Evolutionary conservation across 2,888 invertebrate genomes (phyloP).

Genomic region (Chloroclysta siterata): DNA sequence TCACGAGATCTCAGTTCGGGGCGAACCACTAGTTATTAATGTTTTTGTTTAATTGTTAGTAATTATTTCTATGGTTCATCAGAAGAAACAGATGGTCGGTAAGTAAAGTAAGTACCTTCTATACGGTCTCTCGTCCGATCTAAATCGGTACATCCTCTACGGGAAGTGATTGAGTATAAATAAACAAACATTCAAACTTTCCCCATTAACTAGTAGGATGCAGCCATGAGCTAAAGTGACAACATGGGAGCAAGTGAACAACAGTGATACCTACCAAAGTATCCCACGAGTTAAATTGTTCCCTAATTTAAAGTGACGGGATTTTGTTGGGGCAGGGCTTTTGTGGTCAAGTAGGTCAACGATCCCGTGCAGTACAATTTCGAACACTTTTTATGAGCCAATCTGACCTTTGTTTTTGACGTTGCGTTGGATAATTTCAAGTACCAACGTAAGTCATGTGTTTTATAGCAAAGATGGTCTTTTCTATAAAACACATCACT

Average conservation of each 20-base stretch:
- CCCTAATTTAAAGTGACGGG: slow-evolving; percentile 28
- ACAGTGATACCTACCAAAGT: slow-evolving; percentile 11
- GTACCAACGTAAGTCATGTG: no score
- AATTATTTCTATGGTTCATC: no score
- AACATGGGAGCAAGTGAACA: slow-evolving; percentile 15
- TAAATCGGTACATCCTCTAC: no score
- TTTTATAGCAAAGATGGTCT: no score
- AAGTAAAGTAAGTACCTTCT: no score
- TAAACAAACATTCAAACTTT: not conserved
- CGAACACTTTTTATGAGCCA: not conserved
- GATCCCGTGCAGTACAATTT: not conserved
- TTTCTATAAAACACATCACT: no score
- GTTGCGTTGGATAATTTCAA: not conserved
- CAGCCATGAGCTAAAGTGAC: slow-evolving; percentile 1
- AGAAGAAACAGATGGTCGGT: no score
- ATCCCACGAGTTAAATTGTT: slow-evolving; percentile 27
- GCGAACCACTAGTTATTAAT: no score
- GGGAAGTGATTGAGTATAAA: not conserved
- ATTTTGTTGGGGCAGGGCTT: slow-evolving; percentile 2
- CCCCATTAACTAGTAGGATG: not conserved
- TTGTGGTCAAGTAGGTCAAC: slow-evolving; percentile 14
- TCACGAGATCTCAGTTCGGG: no score
- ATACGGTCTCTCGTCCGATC: no score
- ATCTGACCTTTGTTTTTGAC: not conserved
- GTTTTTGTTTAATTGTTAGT: no score